Evolutionary conservation across 2,888 invertebrate genomes (phyloP), one percentile per base, ranked within the genome.

Genomic region (Loripinus fragilis): DNA sequence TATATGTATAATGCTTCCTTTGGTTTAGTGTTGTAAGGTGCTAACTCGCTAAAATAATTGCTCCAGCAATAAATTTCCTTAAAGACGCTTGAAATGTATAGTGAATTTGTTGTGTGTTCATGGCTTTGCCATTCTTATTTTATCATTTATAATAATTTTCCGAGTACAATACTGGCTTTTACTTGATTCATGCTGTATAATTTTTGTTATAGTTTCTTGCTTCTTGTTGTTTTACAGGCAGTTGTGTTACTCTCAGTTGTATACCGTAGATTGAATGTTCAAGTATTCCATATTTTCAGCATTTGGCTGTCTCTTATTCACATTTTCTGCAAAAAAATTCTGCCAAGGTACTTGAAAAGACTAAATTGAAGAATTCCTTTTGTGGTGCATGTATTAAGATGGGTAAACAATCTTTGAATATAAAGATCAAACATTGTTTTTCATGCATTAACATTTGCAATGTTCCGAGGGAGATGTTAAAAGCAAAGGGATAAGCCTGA

Each of bases 191-290:
- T 52, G 52, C 52, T 52, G 25, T 60, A 33, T 33, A 33, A n/a
- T 60, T 60, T 15, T 17, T 60, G 28, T 52, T 28, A 10, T 52
- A 28, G 52, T 60, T 60, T 60, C 25, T 12, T 60, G 60, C 60
- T 60, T 60, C 52, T 60, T 33, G 60, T 60, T 60, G 33, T 60
- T n/a, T 60, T 60, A 28, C 60, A 60, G 60, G 60, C 60, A 33
- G 2, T 60, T 60, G 7, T 28, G 3, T 60, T 60, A 17, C 10
- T 52, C 20, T 38, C 38, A 38, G 12, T 38, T 38, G 5, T 38
- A 38, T 38, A 38, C 12, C 38, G 7, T 38, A 38, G 38, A 38
- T 38, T 38, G 38, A 38, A 38, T 38, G n/a, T 48, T n/a, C 20
- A 8, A 48, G 48, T 48, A 5, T 48, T 48, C 5, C 12, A 10